Base-by-base conservation (phyloP, 2,888 invertebrate genomes). In the Drosophila trichaetosa region DNA sequence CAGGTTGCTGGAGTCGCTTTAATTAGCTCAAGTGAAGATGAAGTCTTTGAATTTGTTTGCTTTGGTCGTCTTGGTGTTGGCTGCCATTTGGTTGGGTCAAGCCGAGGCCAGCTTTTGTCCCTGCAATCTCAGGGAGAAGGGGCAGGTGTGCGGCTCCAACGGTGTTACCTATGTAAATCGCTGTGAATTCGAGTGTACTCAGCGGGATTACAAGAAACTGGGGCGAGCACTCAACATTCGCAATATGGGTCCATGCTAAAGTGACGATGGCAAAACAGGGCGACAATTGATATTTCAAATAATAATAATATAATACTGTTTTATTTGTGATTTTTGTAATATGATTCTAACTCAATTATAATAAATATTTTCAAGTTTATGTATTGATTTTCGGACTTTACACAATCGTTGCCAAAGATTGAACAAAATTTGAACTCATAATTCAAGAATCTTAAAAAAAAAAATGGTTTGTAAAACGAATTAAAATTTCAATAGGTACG, bases 161-260 rank as follows among this genome's bases (percentile, higher is more conserved):
- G 97, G 97, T 62, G 95, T 98, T 79, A 97, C 98, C 40, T 99
- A 97, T 94, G 98, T 97, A 93, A 98, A 98, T 79, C 98, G 98
- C 7, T 99, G 99, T 93, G 97, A 97, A 93, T 99, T 99, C 63
- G 99, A 98, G 74, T 99, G 99, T 93, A 96, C 96, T 52, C 92
- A 92, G 62, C 81, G 91, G 48, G 91, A 92, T 4, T 90, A 91
- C 67, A 88, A 79, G 46, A 86, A 75, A 63, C 70, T 92, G 42
- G 85, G 87, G 21, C 91, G 92, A 4, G 77, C 38, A 4, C 73
- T 92, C 10, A 87, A 84, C 49, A 69, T 92, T 29, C 67, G 56
- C 0, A 88, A 87, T 7, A 51, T 65, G 29, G 92, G 92, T 24
- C 18, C 78, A 10, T 92, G 92, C 64, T 83, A 69, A 74, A 38